Evolutionary conservation across 1,140 invertebrate species (phyloP).

Genomic region (Drosophila sturtevanti): DNA sequence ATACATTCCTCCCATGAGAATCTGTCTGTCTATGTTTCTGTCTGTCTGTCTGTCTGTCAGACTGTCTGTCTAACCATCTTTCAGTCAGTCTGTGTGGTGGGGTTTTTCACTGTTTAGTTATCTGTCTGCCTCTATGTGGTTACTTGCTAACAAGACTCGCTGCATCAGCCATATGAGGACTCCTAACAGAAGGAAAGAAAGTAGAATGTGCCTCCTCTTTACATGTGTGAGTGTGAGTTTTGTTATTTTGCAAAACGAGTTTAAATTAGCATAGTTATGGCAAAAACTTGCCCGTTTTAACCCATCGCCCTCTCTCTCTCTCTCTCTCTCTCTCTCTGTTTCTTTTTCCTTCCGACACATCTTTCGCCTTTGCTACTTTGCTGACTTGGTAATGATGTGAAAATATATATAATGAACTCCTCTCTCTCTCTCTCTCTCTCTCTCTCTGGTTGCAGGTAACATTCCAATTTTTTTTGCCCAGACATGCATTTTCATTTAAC

Average conservation of each 20-base stretch:
- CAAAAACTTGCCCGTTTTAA: constrained; percentile 12
- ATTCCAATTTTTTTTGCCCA: background rate
- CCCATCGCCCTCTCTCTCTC: constrained; percentile 1
- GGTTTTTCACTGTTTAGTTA: too few relatives aligned
- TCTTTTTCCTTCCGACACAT: constrained; percentile 6
- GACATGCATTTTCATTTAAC: background rate
- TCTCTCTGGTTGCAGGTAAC: background rate
- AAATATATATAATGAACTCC: constrained; percentile 8
- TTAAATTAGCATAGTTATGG: constrained; percentile 77
- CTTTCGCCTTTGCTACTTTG: constrained; percentile 34
- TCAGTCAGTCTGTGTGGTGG: constrained; percentile 31
- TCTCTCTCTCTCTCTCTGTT: background rate
- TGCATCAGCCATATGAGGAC: constrained; percentile 50
- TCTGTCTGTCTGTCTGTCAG: background rate
- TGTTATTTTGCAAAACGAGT: constrained; percentile 66
- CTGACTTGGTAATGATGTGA: constrained; percentile 66
- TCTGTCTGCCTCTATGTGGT: background rate
- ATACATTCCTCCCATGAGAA: background rate
- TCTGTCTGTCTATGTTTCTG: background rate
- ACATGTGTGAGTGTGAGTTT: constrained; percentile 50
- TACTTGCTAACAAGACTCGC: constrained; percentile 47
- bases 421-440: background rate
- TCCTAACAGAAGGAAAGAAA: too few relatives aligned
- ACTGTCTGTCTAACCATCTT: constrained; percentile 32
- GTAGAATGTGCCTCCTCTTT: too few relatives aligned